These are phyloP conservation scores for Etheostoma spectabile DNA, from an alignment of 2,113 vertebrate species.

Conservation along the genomic window DNA sequence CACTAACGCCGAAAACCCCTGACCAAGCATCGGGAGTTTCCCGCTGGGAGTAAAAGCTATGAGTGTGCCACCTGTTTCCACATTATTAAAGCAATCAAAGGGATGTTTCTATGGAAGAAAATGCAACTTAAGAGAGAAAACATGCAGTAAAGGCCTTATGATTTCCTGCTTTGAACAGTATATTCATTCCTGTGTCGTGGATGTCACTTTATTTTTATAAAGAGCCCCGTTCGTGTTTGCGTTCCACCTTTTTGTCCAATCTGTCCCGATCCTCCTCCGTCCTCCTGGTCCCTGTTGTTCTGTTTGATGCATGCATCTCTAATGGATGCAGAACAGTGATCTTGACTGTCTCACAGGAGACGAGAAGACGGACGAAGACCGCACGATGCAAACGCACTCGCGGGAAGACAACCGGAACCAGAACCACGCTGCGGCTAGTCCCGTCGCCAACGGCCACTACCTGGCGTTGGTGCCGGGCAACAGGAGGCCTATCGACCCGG, in stretches of 20 bases:
- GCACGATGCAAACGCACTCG: slow-evolving; percentile 34
- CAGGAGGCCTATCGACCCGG: slow-evolving; percentile 71
- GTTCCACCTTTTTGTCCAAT: slow-evolving; percentile 54
- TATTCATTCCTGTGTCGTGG: slow-evolving; percentile 25
- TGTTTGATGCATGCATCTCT: slow-evolving; percentile 75
- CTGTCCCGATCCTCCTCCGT: slow-evolving; percentile 58
- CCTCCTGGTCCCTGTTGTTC: slow-evolving; percentile 50
- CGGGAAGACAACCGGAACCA: slow-evolving; percentile 74
- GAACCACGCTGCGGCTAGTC: slow-evolving; percentile 45
- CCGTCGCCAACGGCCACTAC: slow-evolving; percentile 78
- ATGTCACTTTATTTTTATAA: slow-evolving; percentile 46
- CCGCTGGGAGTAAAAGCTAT: too few relatives aligned
- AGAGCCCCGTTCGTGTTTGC: slow-evolving; percentile 25
- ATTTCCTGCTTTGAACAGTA: slow-evolving; percentile 29
- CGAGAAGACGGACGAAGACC: slow-evolving; percentile 58
- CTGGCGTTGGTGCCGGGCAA: slow-evolving; percentile 74
- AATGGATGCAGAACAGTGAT: slow-evolving; percentile 79
- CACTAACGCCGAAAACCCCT: too few relatives aligned
- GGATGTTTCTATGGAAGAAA: not conserved
- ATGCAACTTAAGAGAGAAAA: slow-evolving; percentile 47
- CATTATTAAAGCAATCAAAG: not conserved
- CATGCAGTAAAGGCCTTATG: slow-evolving; percentile 13
- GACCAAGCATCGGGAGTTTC: too few relatives aligned
- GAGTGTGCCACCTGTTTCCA: not conserved
- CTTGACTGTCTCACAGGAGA: slow-evolving; percentile 84